Base-by-base conservation (phyloP, 2,888 invertebrate genomes). In the Andrena chrysosceles region DNA sequence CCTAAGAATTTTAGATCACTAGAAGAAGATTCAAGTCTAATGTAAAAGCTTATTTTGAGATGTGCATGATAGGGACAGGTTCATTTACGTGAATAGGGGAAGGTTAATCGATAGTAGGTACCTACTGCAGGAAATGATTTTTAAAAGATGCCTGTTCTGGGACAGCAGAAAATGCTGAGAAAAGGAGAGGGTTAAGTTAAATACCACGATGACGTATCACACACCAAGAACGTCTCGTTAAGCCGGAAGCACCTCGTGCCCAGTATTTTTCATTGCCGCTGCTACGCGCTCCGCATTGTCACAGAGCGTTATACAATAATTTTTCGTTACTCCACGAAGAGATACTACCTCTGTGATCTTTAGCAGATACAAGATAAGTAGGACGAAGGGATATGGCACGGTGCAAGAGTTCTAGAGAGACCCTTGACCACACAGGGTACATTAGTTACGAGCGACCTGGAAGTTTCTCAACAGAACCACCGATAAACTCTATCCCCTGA, bases 371-470 rank as follows among this genome's bases (percentile, higher is more conserved):
- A 49, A 62, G 63, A 67, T 76, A 84, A 80, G 80, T 66, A 68
- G 83, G 75, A 75, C 72, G 70, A 62, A 78, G 66, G 69, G 20
- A 62, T 66, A 52, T 71, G 54, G 56, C 48, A 33, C 29, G 54
- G 35, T 60, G 62, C 49, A 71, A 67, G 64, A 79, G 64, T 64
- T 80, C 66, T 66, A 35, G 13, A 69, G 73, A 74, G 70, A 78
- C 76, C 42, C 71, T 48, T 52, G 64, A 69, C 60, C 74, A 52
- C 62, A 60, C 70, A 35, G 71, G 69, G 52, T 54, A 71, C 77
- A 71, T 87, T 85, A 83, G 77, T 83, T 85, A 85, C 77, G 68
- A 78, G 49, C 70, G 80, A 76, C 73, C 85, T 76, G 73, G 77
- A 87, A 76, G 74, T 85, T 77, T 69, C 67, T 77, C 59, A 54